Evolutionary conservation across 1,140 invertebrate species (phyloP), one percentile per base, ranked within the genome.

Genomic region (Polypedilum vanderplanki): DNA sequence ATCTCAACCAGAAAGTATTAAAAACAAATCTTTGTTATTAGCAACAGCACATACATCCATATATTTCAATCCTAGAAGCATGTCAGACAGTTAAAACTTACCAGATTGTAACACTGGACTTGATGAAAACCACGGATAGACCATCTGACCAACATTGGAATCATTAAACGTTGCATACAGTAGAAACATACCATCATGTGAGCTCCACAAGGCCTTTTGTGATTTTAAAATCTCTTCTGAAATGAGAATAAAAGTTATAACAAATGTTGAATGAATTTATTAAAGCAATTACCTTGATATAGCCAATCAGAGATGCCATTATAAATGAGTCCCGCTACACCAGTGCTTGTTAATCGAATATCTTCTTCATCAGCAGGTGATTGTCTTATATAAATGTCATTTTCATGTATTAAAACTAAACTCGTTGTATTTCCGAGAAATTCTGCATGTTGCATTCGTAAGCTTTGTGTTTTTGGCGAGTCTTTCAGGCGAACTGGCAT

Each of bases 231-330:
- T 88, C 81, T 93, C 91, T 83, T 94, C 91, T 91, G 85, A 46
- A 70, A n/a, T 10, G 7, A 3, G 8, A 84, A 83, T 74, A 75
- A 64, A 33, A 75, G 70, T 75, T 76, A 41, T n/a, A 64, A 5
- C 24, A 33, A 33, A 5, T 33, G 24, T 33, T 57, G 41, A 75
- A 22, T 76, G 9, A 40, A 76, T 24, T 74, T 75, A 15, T 70
- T 24, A 75, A 9, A 74, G 18, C 22, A 22, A 17, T 70, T 57
- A 93, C 92, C 92, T 88, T 96, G 94, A 84, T 98, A 97, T 1
- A 97, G 82, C 94, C 94, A 98, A 83, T 97, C 95, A 0, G 95
- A 93, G 22, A 97, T 88, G 22, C 95, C 95, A 83, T 97, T 97
- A 84, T 93, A 97, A 65, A 96, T 86, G 24, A 89, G 80, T 33